Evolutionary conservation across 2,888 invertebrate genomes (phyloP).

Genomic region (Scaptomyza polygonia): DNA sequence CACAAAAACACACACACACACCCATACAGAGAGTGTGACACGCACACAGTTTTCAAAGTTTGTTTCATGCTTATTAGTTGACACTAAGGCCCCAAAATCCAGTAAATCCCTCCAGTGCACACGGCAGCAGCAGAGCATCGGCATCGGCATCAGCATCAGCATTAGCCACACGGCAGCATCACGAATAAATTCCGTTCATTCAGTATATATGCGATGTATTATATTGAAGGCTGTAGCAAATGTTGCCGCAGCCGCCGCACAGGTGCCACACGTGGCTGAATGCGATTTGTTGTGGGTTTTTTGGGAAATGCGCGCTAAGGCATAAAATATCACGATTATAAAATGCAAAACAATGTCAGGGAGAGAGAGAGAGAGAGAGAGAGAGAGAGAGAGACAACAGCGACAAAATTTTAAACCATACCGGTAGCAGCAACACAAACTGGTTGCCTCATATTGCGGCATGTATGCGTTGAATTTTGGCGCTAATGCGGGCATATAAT

Average conservation of each 20-base stretch:
- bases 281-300: constrained; percentile 44
- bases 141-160: neutral
- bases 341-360: constrained; percentile 54
- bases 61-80: constrained; percentile 51
- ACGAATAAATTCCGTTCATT: constrained; percentile 39
- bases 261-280: constrained; percentile 55
- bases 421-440: constrained; percentile 24
- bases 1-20: neutral
- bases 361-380: too few species aligned
- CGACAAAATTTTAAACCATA: neutral
- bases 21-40: neutral
- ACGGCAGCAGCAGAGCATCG: constrained; percentile 14
- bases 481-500: neutral
- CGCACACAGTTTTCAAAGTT: constrained; percentile 15
- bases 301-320: constrained; percentile 53
- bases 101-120: constrained; percentile 17
- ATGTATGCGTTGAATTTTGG: neutral
- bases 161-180: constrained; percentile 6
- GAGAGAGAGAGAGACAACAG: constrained; percentile 24
- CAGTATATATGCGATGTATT: constrained; percentile 17
- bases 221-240: constrained; percentile 44
- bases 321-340: constrained; percentile 65
- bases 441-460: constrained; percentile 14
- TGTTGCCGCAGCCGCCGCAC: constrained; percentile 28
- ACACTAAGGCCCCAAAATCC: constrained; percentile 39